Percentiles rank a stretch among this genome's conserved stretches.
These are phyloP conservation scores for Dolichallabes microphthalmus DNA, from an alignment of 2,113 vertebrate genomes.

Conservation along the genomic window DNA sequence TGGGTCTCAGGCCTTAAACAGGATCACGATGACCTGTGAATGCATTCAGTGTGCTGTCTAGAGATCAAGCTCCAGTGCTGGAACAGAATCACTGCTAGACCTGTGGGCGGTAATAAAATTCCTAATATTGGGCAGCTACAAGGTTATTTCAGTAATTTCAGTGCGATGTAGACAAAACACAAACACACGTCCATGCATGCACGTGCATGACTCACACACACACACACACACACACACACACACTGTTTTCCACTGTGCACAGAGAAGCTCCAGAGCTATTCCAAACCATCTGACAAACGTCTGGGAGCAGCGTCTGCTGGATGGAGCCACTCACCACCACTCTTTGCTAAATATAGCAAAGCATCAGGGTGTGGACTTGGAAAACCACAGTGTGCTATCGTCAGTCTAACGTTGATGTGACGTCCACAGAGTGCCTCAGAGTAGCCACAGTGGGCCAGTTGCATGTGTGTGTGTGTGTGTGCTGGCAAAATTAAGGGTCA, in stretches of 20 bases:
- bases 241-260: constrained; percentile 35
- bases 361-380: constrained; percentile 49
- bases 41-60: constrained; percentile 48
- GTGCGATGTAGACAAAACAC: constrained; percentile 1
- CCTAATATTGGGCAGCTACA: constrained; percentile 21
- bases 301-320: constrained; percentile 43
- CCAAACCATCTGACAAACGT: constrained; percentile 53
- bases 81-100: constrained; percentile 52
- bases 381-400: constrained; percentile 51
- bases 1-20: constrained; percentile 56
- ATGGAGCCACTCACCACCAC: constrained; percentile 31
- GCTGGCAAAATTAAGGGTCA: constrained; percentile 14
- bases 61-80: constrained; percentile 46
- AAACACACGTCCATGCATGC: not conserved
- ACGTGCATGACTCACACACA: not conserved
- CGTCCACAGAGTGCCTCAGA: constrained; percentile 39
- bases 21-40: constrained; percentile 52
- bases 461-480: constrained; percentile 9
- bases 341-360: constrained; percentile 49
- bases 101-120: constrained; percentile 41
- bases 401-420: constrained; percentile 41
- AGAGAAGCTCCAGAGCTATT: constrained; percentile 46
- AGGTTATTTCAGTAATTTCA: constrained; percentile 23
- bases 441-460: constrained; percentile 39
- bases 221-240: constrained; percentile 12